Evolutionary conservation across 2,888 invertebrate genomes (phyloP).

Genomic region (Melanostoma mellinum): DNA sequence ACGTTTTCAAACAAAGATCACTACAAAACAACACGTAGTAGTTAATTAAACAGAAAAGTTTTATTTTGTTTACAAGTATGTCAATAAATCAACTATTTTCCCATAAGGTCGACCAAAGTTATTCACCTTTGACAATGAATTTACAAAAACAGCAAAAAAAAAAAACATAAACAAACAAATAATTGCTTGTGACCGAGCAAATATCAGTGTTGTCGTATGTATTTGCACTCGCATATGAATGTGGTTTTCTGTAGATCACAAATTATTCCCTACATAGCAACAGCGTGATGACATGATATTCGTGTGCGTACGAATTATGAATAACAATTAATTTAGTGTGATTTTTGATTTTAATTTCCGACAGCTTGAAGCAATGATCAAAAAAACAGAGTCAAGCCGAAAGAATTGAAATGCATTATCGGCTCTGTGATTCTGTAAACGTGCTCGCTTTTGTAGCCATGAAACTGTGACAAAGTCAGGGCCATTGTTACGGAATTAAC

Average conservation of each 20-base stretch:
- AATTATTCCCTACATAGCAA: background rate
- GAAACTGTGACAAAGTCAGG: slow-evolving; percentile 67
- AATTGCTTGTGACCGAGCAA: slow-evolving; percentile 22
- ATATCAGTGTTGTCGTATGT: slow-evolving; percentile 14
- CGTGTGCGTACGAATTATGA: slow-evolving; percentile 40
- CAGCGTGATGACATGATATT: background rate
- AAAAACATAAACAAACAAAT: slow-evolving; percentile 17
- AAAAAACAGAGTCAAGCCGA: slow-evolving; percentile 13
- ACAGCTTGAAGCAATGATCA: slow-evolving; percentile 15
- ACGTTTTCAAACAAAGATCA: background rate
- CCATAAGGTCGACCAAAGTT: slow-evolving; percentile 55
- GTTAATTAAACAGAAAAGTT: slow-evolving; percentile 18
- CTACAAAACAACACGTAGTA: slow-evolving; percentile 1
- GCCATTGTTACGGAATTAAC: slow-evolving; percentile 57
- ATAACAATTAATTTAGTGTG: slow-evolving; percentile 33
- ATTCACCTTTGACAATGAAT: slow-evolving; percentile 61
- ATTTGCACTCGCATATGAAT: slow-evolving; percentile 16
- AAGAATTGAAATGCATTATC: slow-evolving; percentile 38
- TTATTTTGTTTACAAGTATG: slow-evolving; percentile 11
- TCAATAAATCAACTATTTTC: slow-evolving; percentile 33
- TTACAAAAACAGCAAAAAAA: slow-evolving; percentile 24
- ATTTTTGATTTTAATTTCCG: slow-evolving; percentile 53
- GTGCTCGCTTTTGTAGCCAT: slow-evolving; percentile 35
- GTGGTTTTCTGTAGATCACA: slow-evolving; percentile 46
- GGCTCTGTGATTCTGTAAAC: background rate